These are phyloP conservation scores for Laticauda colubrina DNA, from an alignment of 2,113 vertebrate genomes.

Conservation along the genomic window DNA sequence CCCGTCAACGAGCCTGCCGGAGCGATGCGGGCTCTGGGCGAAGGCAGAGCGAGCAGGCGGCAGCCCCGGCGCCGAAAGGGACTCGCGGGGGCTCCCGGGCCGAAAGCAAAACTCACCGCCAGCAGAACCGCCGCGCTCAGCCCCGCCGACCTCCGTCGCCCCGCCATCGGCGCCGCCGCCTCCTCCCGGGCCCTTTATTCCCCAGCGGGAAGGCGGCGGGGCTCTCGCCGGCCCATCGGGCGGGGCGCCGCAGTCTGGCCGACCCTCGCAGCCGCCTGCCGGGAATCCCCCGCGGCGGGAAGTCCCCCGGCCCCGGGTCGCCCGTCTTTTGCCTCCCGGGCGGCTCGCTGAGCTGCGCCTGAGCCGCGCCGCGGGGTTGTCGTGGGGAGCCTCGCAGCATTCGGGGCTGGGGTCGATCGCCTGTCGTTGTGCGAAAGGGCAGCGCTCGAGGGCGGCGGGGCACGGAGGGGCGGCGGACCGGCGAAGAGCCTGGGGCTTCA, in stretches of 20 bases:
- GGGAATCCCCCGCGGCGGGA: background rate
- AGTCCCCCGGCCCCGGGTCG: background rate
- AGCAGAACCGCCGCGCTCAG: background rate
- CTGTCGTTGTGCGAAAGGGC: background rate
- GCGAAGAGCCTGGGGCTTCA: background rate
- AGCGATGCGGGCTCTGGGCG: background rate
- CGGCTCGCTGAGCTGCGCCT: background rate
- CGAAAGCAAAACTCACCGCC: slow-evolving; percentile 6
- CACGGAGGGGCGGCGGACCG: background rate
- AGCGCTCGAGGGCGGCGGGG: background rate
- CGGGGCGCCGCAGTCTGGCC: background rate
- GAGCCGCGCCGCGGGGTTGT: background rate
- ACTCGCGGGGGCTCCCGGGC: background rate
- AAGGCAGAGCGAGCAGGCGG: background rate
- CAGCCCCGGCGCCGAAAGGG: background rate
- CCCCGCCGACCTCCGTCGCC: background rate
- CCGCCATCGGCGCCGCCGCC: background rate
- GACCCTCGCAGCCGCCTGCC: background rate
- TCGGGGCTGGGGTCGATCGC: background rate
- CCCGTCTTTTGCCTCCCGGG: background rate
- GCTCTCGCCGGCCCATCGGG: background rate
- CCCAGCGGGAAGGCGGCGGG: background rate
- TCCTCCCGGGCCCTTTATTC: background rate
- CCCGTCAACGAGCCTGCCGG: background rate
- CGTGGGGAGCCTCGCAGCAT: background rate